phyloP scores from a whole-genome alignment of 2,888 invertebrate species.

The Cerceris ruficornis region DNA sequence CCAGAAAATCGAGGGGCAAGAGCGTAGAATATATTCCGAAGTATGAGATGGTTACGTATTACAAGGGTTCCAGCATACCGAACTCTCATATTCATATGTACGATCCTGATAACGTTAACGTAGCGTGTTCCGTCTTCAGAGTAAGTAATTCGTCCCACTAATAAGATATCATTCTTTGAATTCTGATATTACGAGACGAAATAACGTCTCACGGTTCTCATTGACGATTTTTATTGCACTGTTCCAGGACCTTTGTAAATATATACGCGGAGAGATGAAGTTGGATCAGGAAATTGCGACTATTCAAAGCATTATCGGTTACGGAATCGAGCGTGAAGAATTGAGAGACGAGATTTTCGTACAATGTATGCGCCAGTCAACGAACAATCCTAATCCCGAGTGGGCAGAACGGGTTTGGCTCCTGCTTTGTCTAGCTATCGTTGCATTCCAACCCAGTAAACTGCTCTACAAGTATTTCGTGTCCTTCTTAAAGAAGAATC shows the following conservation, averaged over 20 bases:
- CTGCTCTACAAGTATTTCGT: constrained; percentile 91
- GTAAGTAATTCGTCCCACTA: constrained; percentile 83
- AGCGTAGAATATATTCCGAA: constrained; percentile 92
- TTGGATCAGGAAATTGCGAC: constrained; percentile 91
- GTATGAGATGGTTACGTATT: constrained; percentile 95
- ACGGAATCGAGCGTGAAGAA: constrained; percentile 95
- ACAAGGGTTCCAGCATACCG: constrained; percentile 93
- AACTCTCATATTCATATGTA: constrained; percentile 97
- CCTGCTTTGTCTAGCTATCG: constrained; percentile 93
- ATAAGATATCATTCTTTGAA: not conserved
- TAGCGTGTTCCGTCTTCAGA: constrained; percentile 94
- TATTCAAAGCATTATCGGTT: constrained; percentile 92
- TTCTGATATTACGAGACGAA: too few species aligned
- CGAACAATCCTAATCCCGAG: constrained; percentile 93
- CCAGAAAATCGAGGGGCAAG: constrained; percentile 88
- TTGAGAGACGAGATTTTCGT: constrained; percentile 95
- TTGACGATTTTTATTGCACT: not conserved
- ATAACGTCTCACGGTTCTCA: too few species aligned
- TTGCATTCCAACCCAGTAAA: constrained; percentile 95
- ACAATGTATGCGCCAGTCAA: constrained; percentile 93
- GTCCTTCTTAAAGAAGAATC: constrained; percentile 88
- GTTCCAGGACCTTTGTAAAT: constrained; percentile 92
- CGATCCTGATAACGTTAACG: constrained; percentile 95
- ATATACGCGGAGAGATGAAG: constrained; percentile 94
- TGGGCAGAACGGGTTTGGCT: constrained; percentile 94